Base-by-base conservation (phyloP, 2,797 vertebrate species). In the Mus caroli region DNA sequence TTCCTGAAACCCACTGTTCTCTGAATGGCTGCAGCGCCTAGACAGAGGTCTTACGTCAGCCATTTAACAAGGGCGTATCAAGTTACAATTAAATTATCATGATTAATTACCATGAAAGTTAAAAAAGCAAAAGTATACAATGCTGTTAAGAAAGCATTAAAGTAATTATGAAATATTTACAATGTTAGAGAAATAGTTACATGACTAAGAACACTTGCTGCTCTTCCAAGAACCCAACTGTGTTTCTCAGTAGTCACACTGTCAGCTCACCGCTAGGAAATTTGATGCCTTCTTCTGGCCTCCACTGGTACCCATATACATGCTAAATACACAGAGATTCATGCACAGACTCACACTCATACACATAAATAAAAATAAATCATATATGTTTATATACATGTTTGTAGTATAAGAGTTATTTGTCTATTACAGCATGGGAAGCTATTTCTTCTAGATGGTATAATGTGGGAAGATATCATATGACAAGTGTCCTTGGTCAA, bases 1-100 rank as follows among this genome's bases (percentile, higher is more conserved):
- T 17, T 92, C 79, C 71, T 50, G 82, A 92, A 20, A 15, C 43
- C 26, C 3, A 8, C 14, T 20, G 3, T 52, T 22, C 34, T 11
- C 0, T 15, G 13, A 20, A 54, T 43, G 14, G 31, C 13, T 64
- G 0, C 0, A 28, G 40, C 1, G 0, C 40, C 19, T 52, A 3
- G n/a, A 79, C 3, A 3, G n/a, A 80, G 2, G 40, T 19, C 17
- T 88, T 71, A 88, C 20, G 28, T 92, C 40, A 56, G 5, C 9
- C 34, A 80, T 87, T 91, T 28, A 56, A 40, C 11, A 54, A 37
- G 7, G 28, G 43, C 17, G 73, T 85, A 46, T 80, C 62, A 86
- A 54, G 24, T 54, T 84, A 34, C 5, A 60, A 69, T 58, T 82
- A 64, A 69, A 14, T 43, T 60, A 92, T 64, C 67, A 46, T 67